phyloP scores from a whole-genome alignment of 2,888 invertebrate species.

The Synanthedon vespiformis region DNA sequence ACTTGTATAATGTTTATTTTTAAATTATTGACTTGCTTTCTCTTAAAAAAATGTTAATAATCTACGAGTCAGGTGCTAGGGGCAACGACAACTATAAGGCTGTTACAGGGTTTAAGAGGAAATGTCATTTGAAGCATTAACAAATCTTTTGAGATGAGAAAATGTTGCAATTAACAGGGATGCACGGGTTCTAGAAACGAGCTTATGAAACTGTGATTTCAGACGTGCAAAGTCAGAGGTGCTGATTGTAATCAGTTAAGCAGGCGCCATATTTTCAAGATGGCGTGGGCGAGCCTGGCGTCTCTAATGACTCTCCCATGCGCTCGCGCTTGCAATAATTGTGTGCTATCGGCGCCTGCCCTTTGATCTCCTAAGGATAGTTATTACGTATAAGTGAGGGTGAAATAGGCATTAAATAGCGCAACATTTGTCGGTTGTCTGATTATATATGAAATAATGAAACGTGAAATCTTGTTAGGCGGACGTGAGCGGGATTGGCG shows the following conservation, averaged over 20 bases:
- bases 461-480: slow-evolving; percentile 39
- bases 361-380: slow-evolving; percentile 66
- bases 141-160: too few relatives aligned
- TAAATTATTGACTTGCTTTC: too few relatives aligned
- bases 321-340: slow-evolving; percentile 56
- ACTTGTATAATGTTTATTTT: too few relatives aligned
- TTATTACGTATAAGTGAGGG: slow-evolving; percentile 61
- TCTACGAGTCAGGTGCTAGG: too few relatives aligned
- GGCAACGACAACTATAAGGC: too few relatives aligned
- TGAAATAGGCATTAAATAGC: slow-evolving; percentile 57
- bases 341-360: slow-evolving; percentile 58
- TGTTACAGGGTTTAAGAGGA: too few relatives aligned
- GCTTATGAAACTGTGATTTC: slow-evolving; percentile 12
- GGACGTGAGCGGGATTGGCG: slow-evolving; percentile 10
- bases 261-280: slow-evolving; percentile 42
- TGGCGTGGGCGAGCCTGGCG: slow-evolving; percentile 27
- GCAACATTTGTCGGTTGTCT: slow-evolving; percentile 39
- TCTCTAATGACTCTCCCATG: slow-evolving; percentile 58
- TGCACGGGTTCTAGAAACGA: not conserved
- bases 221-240: slow-evolving; percentile 47
- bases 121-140: too few relatives aligned
- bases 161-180: slow-evolving; percentile 5
- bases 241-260: slow-evolving; percentile 57
- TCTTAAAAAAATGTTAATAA: too few relatives aligned
- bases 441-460: slow-evolving; percentile 59